These are phyloP conservation scores for Cryptoblepharus egeriae DNA, from an alignment of 2,797 vertebrate genomes.

Conservation along the genomic window DNA sequence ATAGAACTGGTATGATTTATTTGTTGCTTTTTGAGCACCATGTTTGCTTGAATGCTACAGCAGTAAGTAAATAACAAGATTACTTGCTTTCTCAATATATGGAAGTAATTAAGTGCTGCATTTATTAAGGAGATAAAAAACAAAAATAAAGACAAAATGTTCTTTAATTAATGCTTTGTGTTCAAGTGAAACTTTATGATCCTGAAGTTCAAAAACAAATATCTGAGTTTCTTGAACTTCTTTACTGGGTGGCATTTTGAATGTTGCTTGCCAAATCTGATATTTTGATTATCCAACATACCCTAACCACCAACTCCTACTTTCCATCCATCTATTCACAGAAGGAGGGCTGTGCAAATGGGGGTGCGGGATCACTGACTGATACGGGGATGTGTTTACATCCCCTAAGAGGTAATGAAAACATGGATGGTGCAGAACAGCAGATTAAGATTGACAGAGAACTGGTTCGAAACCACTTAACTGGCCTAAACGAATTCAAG, in stretches of 20 bases:
- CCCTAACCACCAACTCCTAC: no score
- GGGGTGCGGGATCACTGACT: no score
- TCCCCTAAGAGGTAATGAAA: no score
- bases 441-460: no score
- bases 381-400: no score
- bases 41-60: no score
- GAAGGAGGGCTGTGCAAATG: no score
- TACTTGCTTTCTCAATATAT: not conserved
- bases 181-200: slow-evolving; percentile 13
- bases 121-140: slow-evolving; percentile 40
- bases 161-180: slow-evolving; percentile 11
- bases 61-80: not conserved
- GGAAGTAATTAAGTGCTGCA: slow-evolving; percentile 47
- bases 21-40: slow-evolving; percentile 1
- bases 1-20: not conserved
- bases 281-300: slow-evolving; percentile 57
- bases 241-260: slow-evolving; percentile 43
- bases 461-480: no score
- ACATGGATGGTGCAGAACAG: no score
- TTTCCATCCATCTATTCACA: no score
- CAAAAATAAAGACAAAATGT: not conserved
- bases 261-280: slow-evolving; percentile 52
- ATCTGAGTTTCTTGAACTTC: slow-evolving; percentile 50
- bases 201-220: slow-evolving; percentile 49
- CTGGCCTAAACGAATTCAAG: no score